Base-by-base conservation (phyloP, 2,888 invertebrate genomes). In the Tetrapedia diversipes region DNA sequence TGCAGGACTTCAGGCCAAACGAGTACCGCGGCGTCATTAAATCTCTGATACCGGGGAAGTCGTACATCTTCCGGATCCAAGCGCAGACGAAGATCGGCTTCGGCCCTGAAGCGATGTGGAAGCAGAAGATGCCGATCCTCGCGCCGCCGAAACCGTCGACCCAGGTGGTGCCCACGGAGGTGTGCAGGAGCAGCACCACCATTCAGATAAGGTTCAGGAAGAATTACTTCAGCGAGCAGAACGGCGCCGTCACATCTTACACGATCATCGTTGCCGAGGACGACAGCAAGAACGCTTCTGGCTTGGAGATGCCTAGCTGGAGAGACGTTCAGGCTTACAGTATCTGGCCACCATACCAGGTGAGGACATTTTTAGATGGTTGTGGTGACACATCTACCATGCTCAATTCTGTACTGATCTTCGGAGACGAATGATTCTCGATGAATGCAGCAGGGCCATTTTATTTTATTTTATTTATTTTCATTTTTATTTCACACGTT, bases 321-420 rank as follows among this genome's bases (percentile, higher is more conserved):
- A 94, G 95, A 82, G 97, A 98, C 90, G 98, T 98, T 54, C 97
- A 97, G 91, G 95, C 95, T 49, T 97, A 96, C 92, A 95, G 96
- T 63, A 93, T 96, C 39, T 98, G 98, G 98, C 96, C 98, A 77
- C 97, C 98, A n/a, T 98, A 98, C 93, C 98, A 98, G 94, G 96
- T 95, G 83, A 83, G 60, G 60, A 10, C 1, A 19, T 24, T 24
- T 11, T n/a, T 1, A 43, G 19, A 32, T 19, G 4, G 4, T n/a
- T 41, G 2, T 49, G 14, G 8, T 32, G 7, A 4, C 0, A 4
- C 7, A 32, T 32, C 7, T 32, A 8, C 8, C 7, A 32, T 32
- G 8, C 3, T 32, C 2, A 32, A 32, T 32, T 32, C 8, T 32
- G 32, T 32, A n/a, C n/a, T 32, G 8, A 32, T 32, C 8, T 3